A percentile compares a stretch with the other conserved stretches of the same genome.
Conservation (phyloP, 2,888 invertebrate genomes). For the Caenorhabditis drosophilae region DNA sequence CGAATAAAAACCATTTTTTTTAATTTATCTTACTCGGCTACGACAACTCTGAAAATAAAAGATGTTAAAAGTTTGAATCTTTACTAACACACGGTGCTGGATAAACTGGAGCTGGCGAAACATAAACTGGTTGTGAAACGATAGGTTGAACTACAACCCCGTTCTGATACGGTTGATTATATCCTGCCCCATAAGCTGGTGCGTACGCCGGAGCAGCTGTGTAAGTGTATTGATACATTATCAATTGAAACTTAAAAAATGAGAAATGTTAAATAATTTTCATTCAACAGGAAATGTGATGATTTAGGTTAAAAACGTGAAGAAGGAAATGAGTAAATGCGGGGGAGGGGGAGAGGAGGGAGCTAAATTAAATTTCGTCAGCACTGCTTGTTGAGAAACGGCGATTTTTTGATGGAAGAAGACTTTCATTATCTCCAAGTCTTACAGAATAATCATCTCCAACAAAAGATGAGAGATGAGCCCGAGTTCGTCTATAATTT, state of each 20-base stretch:
- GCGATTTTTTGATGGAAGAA: slow-evolving; percentile 24
- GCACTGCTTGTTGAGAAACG: slow-evolving; percentile 25
- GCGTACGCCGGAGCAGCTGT: too few relatives aligned
- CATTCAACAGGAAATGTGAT: neutral
- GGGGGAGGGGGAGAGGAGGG: neutral
- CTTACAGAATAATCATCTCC: slow-evolving; percentile 12
- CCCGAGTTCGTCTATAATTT: slow-evolving; percentile 21
- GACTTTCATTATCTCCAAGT: slow-evolving; percentile 20
- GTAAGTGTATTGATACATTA: too few relatives aligned
- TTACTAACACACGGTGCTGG: too few relatives aligned
- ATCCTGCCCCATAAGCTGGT: too few relatives aligned
- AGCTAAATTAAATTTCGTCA: slow-evolving; percentile 17
- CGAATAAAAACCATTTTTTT: neutral
- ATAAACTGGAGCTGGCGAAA: slow-evolving; percentile 6
- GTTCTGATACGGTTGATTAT: too few relatives aligned
- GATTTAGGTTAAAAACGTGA: neutral
- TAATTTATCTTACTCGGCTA: neutral
- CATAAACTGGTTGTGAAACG: neutral
- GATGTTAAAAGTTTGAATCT: too few relatives aligned
- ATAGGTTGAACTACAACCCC: neutral
- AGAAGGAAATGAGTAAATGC: neutral
- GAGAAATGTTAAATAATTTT: neutral
- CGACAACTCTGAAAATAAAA: too few relatives aligned
- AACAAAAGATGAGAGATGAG: slow-evolving; percentile 21
- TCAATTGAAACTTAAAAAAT: too few relatives aligned